Base-by-base conservation (phyloP, 2,888 invertebrate genomes). In the Cryptophagus acutangulus region DNA sequence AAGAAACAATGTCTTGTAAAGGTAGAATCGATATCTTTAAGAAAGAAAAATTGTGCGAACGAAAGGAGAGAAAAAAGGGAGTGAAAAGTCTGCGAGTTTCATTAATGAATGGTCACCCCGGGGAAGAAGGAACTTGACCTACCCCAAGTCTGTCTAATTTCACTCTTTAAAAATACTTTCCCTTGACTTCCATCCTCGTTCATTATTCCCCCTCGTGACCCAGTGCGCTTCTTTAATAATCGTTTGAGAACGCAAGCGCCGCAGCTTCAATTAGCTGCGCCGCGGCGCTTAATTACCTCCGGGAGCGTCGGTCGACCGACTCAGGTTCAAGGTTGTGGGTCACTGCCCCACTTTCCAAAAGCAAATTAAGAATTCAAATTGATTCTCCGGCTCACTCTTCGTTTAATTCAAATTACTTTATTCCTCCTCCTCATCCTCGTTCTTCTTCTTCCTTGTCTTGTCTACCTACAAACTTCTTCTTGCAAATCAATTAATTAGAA, bases 81-180 rank as follows among this genome's bases (percentile, higher is more conserved):
- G 31, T 31, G 31, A 31, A 31, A 31, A 31, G 31, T 31, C 31
- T 31, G 57, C 46, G 42, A 46, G 43, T 38, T 39, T 39, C 40
- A 43, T 49, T 58, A 58, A 51, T 51, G 53, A 55, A 55, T 47
- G 55, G 55, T 51, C 55, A 54, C 46, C 46, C 46, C 47, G 46
- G 43, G 48, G 54, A 52, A 52, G 51, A 56, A 48, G 50, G 48
- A 50, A 52, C 65, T 55, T 60, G 66, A 67, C 68, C 68, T 68
- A 60, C 58, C 65, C 57, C 65, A 67, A 66, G 60, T 59, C 58
- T 59, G 62, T 63, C 63, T 67, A 68, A 68, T 68, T 68, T 67
- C 65, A 64, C 68, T 66, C 66, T 66, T 67, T 65, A 65, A 65
- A 60, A 66, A 67, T 65, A 66, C 68, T 68, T 68, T 68, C 66